A percentile compares a stretch with the other conserved stretches of the same genome.
phyloP scores from a whole-genome alignment of 2,113 vertebrate genomes.

The Nothobranchius kuhntae region DNA sequence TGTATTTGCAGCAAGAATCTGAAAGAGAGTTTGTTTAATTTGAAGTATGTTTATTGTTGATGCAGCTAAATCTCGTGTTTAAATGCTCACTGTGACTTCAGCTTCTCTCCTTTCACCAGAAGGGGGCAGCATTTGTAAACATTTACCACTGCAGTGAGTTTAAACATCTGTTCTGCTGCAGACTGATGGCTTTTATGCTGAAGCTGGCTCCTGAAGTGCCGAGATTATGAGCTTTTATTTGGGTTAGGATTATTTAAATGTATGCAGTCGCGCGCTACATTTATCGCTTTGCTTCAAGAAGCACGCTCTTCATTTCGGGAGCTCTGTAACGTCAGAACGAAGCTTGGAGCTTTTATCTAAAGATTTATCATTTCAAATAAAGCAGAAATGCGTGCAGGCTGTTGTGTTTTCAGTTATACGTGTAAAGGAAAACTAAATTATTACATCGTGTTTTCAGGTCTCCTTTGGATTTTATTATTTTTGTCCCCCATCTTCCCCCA shows the following conservation, averaged over 20 bases:
- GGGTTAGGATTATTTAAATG: slow-evolving; percentile 41
- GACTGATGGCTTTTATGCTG: no score
- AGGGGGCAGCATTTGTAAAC: slow-evolving; percentile 67
- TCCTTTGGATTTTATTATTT: neutral
- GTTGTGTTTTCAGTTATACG: slow-evolving; percentile 18
- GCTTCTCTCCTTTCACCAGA: slow-evolving; percentile 36
- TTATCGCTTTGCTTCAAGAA: slow-evolving; percentile 60
- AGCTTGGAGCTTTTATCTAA: slow-evolving; percentile 61
- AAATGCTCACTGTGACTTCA: slow-evolving; percentile 38
- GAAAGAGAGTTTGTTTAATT: no score
- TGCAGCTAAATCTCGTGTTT: no score
- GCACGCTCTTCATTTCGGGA: slow-evolving; percentile 48
- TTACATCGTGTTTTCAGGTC: neutral
- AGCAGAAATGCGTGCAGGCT: slow-evolving; percentile 33
- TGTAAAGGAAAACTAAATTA: neutral
- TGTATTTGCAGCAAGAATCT: no score
- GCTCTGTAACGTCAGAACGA: slow-evolving; percentile 49
- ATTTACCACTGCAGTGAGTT: slow-evolving; percentile 43
- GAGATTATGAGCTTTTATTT: slow-evolving; percentile 20
- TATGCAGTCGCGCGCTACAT: slow-evolving; percentile 67
- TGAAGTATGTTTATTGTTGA: no score
- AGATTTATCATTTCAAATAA: slow-evolving; percentile 68
- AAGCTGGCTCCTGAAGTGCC: neutral
- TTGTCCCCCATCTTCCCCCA: no score
- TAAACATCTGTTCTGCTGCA: slow-evolving; percentile 29